phyloP scores from a whole-genome alignment of 1,140 invertebrate species.

The Leptopilina clavipes region DNA sequence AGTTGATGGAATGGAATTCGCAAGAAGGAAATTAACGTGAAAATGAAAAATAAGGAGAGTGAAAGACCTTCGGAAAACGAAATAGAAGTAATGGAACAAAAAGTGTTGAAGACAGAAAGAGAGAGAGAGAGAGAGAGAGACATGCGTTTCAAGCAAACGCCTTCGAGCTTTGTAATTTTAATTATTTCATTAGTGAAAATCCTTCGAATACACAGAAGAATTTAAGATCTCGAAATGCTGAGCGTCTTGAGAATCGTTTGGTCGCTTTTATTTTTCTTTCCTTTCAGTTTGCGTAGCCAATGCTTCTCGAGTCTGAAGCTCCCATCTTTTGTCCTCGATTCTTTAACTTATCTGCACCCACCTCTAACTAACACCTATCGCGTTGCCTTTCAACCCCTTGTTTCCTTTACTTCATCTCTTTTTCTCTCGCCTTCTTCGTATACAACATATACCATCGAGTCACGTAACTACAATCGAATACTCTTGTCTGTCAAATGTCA shows the following conservation, averaged over 20 bases:
- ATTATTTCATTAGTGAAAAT: slow-evolving; percentile 60
- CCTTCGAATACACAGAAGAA: slow-evolving; percentile 53
- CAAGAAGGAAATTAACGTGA: neutral
- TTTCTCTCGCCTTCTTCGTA: too few relatives aligned
- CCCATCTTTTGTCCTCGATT: slow-evolving; percentile 34
- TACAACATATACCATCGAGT: too few relatives aligned
- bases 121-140: slow-evolving; percentile 6
- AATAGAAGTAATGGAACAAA: neutral
- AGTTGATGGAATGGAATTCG: neutral
- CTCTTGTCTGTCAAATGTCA: too few relatives aligned
- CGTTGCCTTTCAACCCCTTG: too few relatives aligned
- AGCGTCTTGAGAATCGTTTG: slow-evolving; percentile 15
- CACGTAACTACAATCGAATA: too few relatives aligned
- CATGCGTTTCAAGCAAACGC: slow-evolving; percentile 10
- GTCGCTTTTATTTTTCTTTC: slow-evolving; percentile 33
- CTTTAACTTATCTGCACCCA: slow-evolving; percentile 30
- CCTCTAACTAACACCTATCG: neutral
- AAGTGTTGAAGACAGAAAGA: slow-evolving; percentile 25
- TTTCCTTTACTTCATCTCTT: too few relatives aligned
- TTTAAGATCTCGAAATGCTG: slow-evolving; percentile 10
- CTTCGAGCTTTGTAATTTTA: slow-evolving; percentile 57
- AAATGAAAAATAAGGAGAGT: neutral
- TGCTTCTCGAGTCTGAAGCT: neutral
- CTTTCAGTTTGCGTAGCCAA: slow-evolving; percentile 15
- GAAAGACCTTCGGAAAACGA: neutral